Evolutionary conservation across 2,113 vertebrate genomes (phyloP).

Genomic region (Gallinago media): DNA sequence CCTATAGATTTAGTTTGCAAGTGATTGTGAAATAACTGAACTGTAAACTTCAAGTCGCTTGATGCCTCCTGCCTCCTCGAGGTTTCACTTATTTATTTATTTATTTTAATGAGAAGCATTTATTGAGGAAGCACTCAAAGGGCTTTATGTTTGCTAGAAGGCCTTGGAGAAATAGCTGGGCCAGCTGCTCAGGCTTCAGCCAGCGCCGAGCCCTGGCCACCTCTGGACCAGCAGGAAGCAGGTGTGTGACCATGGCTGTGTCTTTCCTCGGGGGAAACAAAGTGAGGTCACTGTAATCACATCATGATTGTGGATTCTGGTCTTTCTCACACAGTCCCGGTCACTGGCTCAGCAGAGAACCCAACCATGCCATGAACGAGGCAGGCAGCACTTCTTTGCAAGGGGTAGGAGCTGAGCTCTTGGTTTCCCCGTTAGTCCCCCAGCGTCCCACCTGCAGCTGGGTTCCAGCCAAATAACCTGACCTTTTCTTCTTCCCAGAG

Average conservation of each 20-base stretch:
- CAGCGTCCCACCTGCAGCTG: neutral
- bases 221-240: neutral
- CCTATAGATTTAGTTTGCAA: neutral
- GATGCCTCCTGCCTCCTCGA: neutral
- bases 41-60: neutral
- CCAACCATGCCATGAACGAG: neutral
- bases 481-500: neutral
- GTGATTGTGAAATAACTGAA: neutral
- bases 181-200: too few relatives aligned
- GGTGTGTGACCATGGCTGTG: neutral
- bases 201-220: fast-evolving
- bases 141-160: neutral
- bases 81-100: neutral
- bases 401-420: neutral
- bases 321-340: neutral
- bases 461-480: neutral
- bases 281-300: neutral
- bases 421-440: neutral
- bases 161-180: neutral
- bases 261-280: neutral
- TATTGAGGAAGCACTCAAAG: neutral
- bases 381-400: neutral
- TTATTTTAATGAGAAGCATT: neutral
- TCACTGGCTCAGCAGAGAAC: neutral
- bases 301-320: neutral